Conservation (phyloP, 2,113 vertebrate species). For the Empidonax traillii region DNA sequence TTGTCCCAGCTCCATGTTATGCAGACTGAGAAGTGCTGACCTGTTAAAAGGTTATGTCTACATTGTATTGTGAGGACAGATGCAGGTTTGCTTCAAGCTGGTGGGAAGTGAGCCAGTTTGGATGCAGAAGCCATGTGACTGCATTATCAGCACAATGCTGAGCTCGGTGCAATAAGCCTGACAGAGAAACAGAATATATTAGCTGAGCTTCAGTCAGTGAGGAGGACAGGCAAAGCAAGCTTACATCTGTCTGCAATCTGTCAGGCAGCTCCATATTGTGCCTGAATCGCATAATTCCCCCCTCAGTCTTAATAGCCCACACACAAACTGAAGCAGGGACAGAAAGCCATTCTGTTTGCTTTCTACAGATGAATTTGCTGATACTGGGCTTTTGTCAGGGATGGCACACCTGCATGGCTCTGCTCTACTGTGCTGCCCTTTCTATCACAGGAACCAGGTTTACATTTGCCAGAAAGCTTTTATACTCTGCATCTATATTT, state of each 20-base stretch:
- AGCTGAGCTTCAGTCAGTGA: slow-evolving; percentile 36
- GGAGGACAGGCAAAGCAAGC: slow-evolving; percentile 28
- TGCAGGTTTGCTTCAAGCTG: slow-evolving; percentile 41
- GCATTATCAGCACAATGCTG: slow-evolving; percentile 34
- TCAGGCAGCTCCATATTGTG: slow-evolving; percentile 25
- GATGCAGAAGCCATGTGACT: neutral
- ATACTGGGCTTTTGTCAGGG: neutral
- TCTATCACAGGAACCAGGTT: neutral
- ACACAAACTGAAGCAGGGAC: slow-evolving; percentile 1
- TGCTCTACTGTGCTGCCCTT: neutral
- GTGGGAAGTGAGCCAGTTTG: neutral
- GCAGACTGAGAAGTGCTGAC: neutral
- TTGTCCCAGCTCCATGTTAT: neutral
- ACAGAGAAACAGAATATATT: slow-evolving; percentile 24
- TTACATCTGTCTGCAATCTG: slow-evolving; percentile 60
- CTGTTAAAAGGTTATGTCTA: neutral
- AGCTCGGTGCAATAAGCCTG: slow-evolving; percentile 40
- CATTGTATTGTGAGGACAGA: neutral
- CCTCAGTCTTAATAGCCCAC: neutral
- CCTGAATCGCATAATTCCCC: neutral
- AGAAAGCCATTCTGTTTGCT: slow-evolving; percentile 7
- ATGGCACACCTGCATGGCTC: neutral
- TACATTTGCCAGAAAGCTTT: neutral
- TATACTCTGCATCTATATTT: neutral
- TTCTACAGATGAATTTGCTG: neutral